Evolutionary conservation across 35 echinoderm and acorn worm genomes (phyloP).

Genomic region (Eucidaris tribuloides): DNA sequence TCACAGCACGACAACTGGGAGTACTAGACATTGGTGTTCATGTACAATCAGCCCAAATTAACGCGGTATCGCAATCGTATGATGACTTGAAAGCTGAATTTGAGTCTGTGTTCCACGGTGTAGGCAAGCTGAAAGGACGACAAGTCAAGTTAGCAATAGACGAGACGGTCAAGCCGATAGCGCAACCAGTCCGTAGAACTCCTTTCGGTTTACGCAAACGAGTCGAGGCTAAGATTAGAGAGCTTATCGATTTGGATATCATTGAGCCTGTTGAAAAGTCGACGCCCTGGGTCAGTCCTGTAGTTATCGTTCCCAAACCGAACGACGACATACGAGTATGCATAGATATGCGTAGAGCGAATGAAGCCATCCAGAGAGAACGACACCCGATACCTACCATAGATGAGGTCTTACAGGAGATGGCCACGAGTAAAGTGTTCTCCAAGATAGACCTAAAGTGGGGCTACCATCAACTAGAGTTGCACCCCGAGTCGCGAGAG

Average conservation of each 20-base stretch:
- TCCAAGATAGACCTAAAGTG: neutral
- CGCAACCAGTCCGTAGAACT: neutral
- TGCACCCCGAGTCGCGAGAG: neutral
- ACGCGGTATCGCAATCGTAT: slow-evolving; percentile 6
- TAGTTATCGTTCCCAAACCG: slow-evolving; percentile 19
- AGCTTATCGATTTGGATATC: slow-evolving; percentile 12
- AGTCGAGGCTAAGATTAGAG: slow-evolving; percentile 24
- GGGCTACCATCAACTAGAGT: slow-evolving; percentile 29
- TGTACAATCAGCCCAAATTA: too few relatives aligned
- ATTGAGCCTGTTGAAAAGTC: slow-evolving; percentile 13
- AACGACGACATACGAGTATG: slow-evolving; percentile 15
- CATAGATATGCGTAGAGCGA: slow-evolving; percentile 22
- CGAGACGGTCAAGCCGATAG: slow-evolving; percentile 9
- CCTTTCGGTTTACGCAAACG: neutral
- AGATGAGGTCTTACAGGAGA: slow-evolving; percentile 38
- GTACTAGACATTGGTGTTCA: neutral
- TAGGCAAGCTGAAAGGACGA: slow-evolving; percentile 17
- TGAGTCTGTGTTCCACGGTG: neutral
- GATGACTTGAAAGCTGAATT: neutral
- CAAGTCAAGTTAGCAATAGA: slow-evolving; percentile 5
- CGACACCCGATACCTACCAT: slow-evolving; percentile 50
- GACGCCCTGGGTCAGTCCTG: slow-evolving; percentile 30
- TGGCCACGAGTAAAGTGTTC: slow-evolving; percentile 19
- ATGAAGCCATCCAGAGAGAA: slow-evolving; percentile 47
- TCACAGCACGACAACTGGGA: neutral